Evolutionary conservation across 2,888 invertebrate genomes (phyloP).

Genomic region (Campoplex capitator): DNA sequence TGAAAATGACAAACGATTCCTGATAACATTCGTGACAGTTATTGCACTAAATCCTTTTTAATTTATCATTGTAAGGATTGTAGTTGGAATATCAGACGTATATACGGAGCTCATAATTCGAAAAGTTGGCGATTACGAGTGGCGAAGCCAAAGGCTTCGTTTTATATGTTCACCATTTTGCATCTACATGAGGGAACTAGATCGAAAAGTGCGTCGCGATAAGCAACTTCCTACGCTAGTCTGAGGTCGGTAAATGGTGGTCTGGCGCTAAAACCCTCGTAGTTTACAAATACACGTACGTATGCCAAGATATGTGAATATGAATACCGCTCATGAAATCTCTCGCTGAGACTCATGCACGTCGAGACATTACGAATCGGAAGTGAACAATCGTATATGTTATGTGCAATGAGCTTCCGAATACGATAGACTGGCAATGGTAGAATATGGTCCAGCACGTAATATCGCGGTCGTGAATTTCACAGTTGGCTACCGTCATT

Average conservation of each 20-base stretch:
- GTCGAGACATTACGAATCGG: constrained; percentile 63
- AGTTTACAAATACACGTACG: neutral
- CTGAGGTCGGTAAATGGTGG: constrained; percentile 44
- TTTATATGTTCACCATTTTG: constrained; percentile 35
- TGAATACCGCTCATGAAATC: constrained; percentile 6
- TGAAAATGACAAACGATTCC: neutral
- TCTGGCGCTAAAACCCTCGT: constrained; percentile 55
- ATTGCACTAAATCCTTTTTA: neutral
- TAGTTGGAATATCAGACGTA: constrained; percentile 34
- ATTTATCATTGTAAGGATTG: constrained; percentile 13
- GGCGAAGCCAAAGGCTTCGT: constrained; percentile 15
- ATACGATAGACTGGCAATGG: constrained; percentile 74
- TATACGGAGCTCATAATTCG: constrained; percentile 57
- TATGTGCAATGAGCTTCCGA: constrained; percentile 70
- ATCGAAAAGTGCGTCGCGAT: constrained; percentile 62
- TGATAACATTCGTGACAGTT: neutral
- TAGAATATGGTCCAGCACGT: constrained; percentile 42
- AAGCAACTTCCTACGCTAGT: constrained; percentile 62
- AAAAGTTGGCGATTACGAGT: constrained; percentile 48
- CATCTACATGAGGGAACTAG: constrained; percentile 49
- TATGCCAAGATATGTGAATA: neutral
- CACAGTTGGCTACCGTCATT: constrained; percentile 60
- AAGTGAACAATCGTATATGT: constrained; percentile 63
- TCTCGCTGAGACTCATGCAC: constrained; percentile 18
- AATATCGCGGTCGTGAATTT: constrained; percentile 62